Evolutionary conservation across 2,113 vertebrate species (phyloP).

Genomic region (Phoenicopterus ruber): DNA sequence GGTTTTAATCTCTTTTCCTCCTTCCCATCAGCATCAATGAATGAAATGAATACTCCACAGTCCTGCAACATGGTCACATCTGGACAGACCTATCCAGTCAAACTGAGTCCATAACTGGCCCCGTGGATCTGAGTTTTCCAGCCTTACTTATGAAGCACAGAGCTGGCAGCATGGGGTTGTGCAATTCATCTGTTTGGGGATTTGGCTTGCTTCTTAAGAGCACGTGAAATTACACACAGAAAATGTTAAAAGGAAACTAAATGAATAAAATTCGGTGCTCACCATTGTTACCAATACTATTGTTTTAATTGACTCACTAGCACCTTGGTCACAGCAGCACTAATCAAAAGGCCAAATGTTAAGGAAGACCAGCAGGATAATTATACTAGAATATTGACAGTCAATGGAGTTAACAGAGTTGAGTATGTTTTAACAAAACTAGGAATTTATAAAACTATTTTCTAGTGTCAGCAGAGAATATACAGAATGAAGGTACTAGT

Average conservation of each 20-base stretch:
- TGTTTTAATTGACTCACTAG: not conserved
- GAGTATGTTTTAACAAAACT: not conserved
- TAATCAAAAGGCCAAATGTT: not conserved
- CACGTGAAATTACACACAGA: not conserved
- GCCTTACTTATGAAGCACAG: not conserved
- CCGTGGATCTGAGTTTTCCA: not conserved
- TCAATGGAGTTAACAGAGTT: not conserved
- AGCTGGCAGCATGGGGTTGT: not conserved
- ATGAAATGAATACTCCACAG: not conserved
- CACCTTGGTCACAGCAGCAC: not conserved
- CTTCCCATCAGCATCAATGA: not conserved
- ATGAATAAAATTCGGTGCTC: not conserved
- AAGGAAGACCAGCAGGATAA: not conserved
- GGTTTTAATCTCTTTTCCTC: not conserved
- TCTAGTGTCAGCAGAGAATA: not conserved
- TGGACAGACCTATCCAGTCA: not conserved
- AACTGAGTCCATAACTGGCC: accelerated
- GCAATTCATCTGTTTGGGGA: not conserved
- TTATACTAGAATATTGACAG: not conserved
- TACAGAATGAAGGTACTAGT: not conserved
- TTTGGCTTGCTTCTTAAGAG: not conserved
- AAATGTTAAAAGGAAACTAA: not conserved
- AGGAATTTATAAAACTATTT: not conserved
- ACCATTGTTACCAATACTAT: no score
- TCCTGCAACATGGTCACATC: not conserved